Evolutionary conservation across 2,113 vertebrate genomes (phyloP).

Genomic region (Odontesthes bonariensis): DNA sequence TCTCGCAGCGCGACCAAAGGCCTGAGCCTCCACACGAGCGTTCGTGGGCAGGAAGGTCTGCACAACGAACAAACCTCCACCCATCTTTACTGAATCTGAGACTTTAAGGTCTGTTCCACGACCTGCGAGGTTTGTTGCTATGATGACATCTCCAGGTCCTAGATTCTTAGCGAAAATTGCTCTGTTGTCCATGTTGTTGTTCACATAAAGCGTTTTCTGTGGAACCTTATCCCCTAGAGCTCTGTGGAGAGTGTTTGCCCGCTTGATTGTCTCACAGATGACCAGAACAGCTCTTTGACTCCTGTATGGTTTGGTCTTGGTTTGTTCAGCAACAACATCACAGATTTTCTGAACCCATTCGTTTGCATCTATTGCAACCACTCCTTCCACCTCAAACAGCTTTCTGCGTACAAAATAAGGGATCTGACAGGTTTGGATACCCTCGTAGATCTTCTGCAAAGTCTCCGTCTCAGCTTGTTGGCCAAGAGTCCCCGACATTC

Average conservation of each 20-base stretch:
- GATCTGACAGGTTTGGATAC: slow-evolving; percentile 64
- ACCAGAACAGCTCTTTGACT: slow-evolving; percentile 68
- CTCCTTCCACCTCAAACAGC: slow-evolving; percentile 72
- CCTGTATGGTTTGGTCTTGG: slow-evolving; percentile 6
- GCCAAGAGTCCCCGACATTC: slow-evolving; percentile 77
- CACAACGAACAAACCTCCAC: slow-evolving; percentile 76
- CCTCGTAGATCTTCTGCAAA: slow-evolving; percentile 47
- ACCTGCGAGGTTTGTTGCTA: slow-evolving; percentile 79
- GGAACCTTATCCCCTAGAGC: background rate
- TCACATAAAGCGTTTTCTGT: slow-evolving; percentile 56
- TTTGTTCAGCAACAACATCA: slow-evolving; percentile 39
- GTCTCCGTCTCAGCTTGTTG: slow-evolving; percentile 67
- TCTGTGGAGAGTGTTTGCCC: slow-evolving; percentile 38
- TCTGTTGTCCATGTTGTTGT: slow-evolving; percentile 68
- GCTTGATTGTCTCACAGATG: slow-evolving; percentile 78
- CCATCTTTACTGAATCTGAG: slow-evolving; percentile 43
- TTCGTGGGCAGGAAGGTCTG: slow-evolving; percentile 76
- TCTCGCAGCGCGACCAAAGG: slow-evolving; percentile 75
- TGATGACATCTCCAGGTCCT: slow-evolving; percentile 52
- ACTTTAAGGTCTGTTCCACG: slow-evolving; percentile 74
- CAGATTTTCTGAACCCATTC: slow-evolving; percentile 68
- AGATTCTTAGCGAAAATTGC: slow-evolving; percentile 1
- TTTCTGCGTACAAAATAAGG: slow-evolving; percentile 75
- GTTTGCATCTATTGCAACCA: slow-evolving; percentile 13
- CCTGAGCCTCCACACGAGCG: slow-evolving; percentile 73